phyloP scores from a whole-genome alignment of 2,888 invertebrate genomes.

The Panzeria rudis region DNA sequence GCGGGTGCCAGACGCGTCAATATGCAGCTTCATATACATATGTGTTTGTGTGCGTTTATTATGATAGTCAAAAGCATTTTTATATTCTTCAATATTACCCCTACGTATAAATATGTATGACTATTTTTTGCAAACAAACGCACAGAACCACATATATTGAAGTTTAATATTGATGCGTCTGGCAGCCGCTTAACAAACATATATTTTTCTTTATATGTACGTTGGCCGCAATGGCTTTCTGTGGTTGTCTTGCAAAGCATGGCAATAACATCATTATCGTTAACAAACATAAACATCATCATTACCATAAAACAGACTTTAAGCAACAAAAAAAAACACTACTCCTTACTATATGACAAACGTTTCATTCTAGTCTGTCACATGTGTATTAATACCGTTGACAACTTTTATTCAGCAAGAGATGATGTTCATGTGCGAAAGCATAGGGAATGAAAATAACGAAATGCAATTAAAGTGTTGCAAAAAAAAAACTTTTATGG shows the following conservation, averaged over 20 bases:
- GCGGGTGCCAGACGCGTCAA: too few relatives aligned
- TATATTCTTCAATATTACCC: too few relatives aligned
- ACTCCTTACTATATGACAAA: conserved; percentile 42
- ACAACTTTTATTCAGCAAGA: conserved; percentile 10
- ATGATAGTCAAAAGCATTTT: too few relatives aligned
- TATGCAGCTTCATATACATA: too few relatives aligned
- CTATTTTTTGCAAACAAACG: background rate
- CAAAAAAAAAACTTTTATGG: conserved; percentile 37
- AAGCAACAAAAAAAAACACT: background rate
- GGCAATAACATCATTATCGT: conserved; percentile 52
- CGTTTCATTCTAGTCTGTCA: conserved; percentile 45
- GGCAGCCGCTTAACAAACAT: too few relatives aligned
- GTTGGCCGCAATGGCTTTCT: conserved; percentile 35
- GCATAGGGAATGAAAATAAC: conserved; percentile 19
- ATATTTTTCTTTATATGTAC: background rate
- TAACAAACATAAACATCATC: conserved; percentile 41
- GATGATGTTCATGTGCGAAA: background rate
- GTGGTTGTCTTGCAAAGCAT: conserved; percentile 41
- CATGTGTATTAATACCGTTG: conserved; percentile 51
- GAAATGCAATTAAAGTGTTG: conserved; percentile 49
- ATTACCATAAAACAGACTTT: conserved; percentile 19
- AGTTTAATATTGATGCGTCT: too few relatives aligned
- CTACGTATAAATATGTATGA: too few relatives aligned
- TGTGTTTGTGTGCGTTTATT: too few relatives aligned
- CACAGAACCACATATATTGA: too few relatives aligned